These are phyloP conservation scores for Cynopterus sphinx DNA, from an alignment of 2,797 vertebrate species.

Conservation along the genomic window DNA sequence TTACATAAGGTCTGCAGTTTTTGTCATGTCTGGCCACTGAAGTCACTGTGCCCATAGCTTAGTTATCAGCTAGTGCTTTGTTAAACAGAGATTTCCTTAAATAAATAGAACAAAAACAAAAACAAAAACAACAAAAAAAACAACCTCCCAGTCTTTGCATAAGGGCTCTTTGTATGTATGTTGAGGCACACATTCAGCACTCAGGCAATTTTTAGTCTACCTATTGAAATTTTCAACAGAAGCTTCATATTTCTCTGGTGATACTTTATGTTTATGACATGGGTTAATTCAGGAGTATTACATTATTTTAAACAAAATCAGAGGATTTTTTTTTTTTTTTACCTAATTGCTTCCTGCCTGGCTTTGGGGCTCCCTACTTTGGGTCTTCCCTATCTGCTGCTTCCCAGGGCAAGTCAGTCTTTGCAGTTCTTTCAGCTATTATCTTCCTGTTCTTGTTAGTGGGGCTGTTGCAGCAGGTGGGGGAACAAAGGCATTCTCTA, in stretches of 20 bases:
- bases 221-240: neutral
- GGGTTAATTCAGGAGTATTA: neutral
- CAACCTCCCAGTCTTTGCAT: neutral
- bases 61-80: neutral
- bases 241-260: neutral
- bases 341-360: neutral
- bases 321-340: conserved; percentile 6
- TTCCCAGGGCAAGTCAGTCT: neutral
- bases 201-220: neutral
- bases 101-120: neutral
- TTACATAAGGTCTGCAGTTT: conserved; percentile 1
- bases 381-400: neutral
- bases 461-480: neutral
- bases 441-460: neutral
- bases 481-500: neutral
- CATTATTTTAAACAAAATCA: conserved; percentile 31
- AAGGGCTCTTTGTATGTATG: neutral
- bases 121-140: neutral
- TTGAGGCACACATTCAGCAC: neutral
- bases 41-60: neutral
- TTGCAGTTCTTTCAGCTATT: neutral
- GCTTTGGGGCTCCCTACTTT: neutral
- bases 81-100: conserved; percentile 9
- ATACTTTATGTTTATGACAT: neutral
- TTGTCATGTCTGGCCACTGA: neutral